Base-by-base conservation (phyloP, 2,797 vertebrate species). In the Bovichtus diacanthus region DNA sequence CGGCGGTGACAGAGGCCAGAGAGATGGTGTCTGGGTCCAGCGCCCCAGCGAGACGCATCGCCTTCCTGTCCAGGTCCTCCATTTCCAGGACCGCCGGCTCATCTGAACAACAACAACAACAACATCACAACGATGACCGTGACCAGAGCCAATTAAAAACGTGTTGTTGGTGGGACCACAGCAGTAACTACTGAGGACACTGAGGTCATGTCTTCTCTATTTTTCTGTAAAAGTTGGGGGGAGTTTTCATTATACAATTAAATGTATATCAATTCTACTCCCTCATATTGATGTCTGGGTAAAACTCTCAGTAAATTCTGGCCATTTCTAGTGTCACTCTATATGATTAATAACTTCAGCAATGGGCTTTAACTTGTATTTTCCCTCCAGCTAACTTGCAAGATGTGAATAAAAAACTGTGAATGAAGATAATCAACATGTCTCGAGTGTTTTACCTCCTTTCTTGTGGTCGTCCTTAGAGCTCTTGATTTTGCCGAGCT, bases 1-100 rank as follows among this genome's bases (percentile, higher is more conserved):
- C 96, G 0, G 97, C 98, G 0, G 98, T 99, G 92, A 99, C 96
- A 0, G 98, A 99, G 25, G 98, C 98, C 88, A 99, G 89, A 21
- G 98, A 99, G 84, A 99, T 90, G 0, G 95, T 92, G 87, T 99
- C 98, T 0, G 97, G 96, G 66, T 99, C 97, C 82, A 97, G 74
- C 0, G 93, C 92, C 0, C 95, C 94, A 0, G 94, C 95, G 0
- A 95, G 91, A 8, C 94, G 95, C 55, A 95, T 94, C 10, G 95
- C 95, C 91, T 95, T 96, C 58, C 92, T 92, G 84, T 97, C 97
- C 88, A 98, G 85, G 84, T 98, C 96, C 74, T 98, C 97, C 80
- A 97, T 95, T 82, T 99, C 97, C 85, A 99, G 86, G 58, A 99
- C 88, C 0, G 98, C 97, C 0, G 97, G 95, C 63, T 98, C 97